Conservation (phyloP, 2,113 vertebrate genomes). For the Machaerirhynchus nigripectus region DNA sequence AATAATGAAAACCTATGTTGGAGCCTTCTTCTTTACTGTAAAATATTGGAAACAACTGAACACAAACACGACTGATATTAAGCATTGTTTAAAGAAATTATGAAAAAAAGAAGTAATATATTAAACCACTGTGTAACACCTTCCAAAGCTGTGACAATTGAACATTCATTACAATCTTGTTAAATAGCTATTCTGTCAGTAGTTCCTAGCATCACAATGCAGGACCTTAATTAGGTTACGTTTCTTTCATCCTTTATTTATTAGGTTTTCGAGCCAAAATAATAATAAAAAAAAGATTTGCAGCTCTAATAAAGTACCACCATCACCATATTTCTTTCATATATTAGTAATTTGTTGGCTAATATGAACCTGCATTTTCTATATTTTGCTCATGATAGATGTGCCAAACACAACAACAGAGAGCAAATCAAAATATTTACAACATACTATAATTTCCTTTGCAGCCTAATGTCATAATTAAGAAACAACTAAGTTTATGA, state of each 20-base stretch:
- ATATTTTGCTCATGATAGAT: conserved; percentile 23
- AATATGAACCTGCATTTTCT: conserved; percentile 42
- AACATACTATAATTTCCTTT: not conserved
- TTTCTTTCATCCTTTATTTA: conserved; percentile 60
- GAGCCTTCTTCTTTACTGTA: not conserved
- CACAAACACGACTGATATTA: conserved; percentile 1
- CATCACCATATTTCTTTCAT: conserved; percentile 39
- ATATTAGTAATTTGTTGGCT: conserved; percentile 40
- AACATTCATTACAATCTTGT: not conserved
- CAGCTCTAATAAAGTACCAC: not conserved
- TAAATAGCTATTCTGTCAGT: conserved; percentile 8
- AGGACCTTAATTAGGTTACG: conserved; percentile 62
- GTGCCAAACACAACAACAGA: conserved; percentile 8
- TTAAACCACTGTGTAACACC: not conserved
- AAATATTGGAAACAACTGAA: conserved; percentile 20
- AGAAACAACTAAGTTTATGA: conserved; percentile 1
- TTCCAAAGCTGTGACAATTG: not conserved
- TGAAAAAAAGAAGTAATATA: not conserved
- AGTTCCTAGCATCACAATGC: not conserved
- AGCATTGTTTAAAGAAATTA: conserved; percentile 3
- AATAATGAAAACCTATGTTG: conserved; percentile 11
- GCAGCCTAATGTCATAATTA: not conserved
- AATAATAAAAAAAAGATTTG: conserved; percentile 56
- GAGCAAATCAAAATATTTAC: conserved; percentile 50
- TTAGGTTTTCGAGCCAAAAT: not conserved